Evolutionary conservation across 2,888 invertebrate genomes (phyloP), one percentile per base, ranked within the genome.

Genomic region (Drosophila subquinaria): DNA sequence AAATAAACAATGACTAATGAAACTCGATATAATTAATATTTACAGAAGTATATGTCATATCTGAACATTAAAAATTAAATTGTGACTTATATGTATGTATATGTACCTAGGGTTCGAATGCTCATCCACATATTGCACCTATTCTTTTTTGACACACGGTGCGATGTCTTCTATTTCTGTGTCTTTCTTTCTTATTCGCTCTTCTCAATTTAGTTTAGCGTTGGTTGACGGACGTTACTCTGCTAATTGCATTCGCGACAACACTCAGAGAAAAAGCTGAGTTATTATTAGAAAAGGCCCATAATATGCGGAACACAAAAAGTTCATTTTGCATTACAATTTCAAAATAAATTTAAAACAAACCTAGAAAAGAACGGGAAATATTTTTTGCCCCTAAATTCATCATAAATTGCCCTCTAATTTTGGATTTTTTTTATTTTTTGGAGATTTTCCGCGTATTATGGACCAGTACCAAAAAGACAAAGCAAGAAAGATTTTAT

Each of bases 181-280:
- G 38, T 35, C 5, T 47, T 47, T 33, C 38, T 52, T 52, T 60
- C 38, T 65, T 43, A 38, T 23, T 33, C n/a, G 35, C 51, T 53
- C 27, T 65, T 65, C 48, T 53, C n/a, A 53, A 61, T 52, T 66
- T 33, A 48, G 61, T 52, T 60, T 38, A 66, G n/a, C 45, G 38
- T 47, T 52, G 43, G 45, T 65, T 43, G 60, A 60, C 65, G 60
- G 45, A 60, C 65, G 51, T 35, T 43, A 56, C 57, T 56, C 59
- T 60, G 59, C 47, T 61, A 53, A 61, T 66, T 66, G 61, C 66
- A 61, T 66, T 17, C 40, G 47, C 42, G 40, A 40, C 52, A 42
- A 48, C 66, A 66, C 66, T 66, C 4, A 15, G n/a, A 61, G 42
- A 66, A 66, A 59, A 35, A 23, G n/a, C 8, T 10, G 9, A 10